phyloP scores from a whole-genome alignment of 2,888 invertebrate species.

The Homarus gammarus region DNA sequence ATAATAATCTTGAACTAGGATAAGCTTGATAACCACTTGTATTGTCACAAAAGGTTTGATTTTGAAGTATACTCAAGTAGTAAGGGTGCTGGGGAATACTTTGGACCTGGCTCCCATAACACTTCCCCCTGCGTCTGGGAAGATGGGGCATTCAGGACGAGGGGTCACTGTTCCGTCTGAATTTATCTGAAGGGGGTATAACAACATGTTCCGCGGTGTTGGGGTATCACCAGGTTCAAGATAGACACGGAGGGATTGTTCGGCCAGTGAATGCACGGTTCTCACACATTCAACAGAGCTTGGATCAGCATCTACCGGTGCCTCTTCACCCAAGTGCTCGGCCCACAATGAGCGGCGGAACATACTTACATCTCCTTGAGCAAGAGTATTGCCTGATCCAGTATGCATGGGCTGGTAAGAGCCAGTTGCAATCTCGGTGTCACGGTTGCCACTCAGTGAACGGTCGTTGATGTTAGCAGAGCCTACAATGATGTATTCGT shows the following conservation, averaged over 20 bases:
- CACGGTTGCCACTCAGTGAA: constrained; percentile 75
- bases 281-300: constrained; percentile 57
- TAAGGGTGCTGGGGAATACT: constrained; percentile 73
- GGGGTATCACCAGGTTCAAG: constrained; percentile 61
- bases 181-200: constrained; percentile 71
- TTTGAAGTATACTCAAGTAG: constrained; percentile 54
- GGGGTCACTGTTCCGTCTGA: constrained; percentile 67
- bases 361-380: constrained; percentile 66
- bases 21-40: no score
- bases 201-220: constrained; percentile 65
- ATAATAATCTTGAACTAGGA: not conserved
- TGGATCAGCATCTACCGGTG: constrained; percentile 67
- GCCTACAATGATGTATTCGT: constrained; percentile 76
- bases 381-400: constrained; percentile 34
- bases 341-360: constrained; percentile 75
- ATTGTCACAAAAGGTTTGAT: not conserved
- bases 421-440: constrained; percentile 76
- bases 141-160: constrained; percentile 64
- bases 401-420: constrained; percentile 67
- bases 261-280: constrained; percentile 53
- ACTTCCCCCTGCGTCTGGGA: constrained; percentile 75
- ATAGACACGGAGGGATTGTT: constrained; percentile 62
- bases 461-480: constrained; percentile 76
- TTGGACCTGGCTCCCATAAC: constrained; percentile 73
- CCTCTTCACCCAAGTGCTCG: constrained; percentile 70